Evolutionary conservation across 2,797 vertebrate species (phyloP).

Genomic region (Artibeus jamaicensis): DNA sequence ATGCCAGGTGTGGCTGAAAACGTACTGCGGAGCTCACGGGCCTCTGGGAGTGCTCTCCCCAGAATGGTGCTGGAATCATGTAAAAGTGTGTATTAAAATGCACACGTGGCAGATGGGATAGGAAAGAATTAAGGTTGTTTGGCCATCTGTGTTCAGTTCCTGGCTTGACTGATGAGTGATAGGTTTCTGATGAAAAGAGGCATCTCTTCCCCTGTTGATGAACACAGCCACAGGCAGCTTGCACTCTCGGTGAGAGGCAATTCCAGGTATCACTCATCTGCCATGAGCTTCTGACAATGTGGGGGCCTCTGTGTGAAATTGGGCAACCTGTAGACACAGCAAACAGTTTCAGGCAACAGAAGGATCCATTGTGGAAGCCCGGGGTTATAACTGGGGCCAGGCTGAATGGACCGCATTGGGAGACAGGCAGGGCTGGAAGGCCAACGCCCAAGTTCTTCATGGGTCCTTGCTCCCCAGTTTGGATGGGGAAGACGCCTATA

Average conservation of each 20-base stretch:
- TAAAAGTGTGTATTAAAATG: neutral
- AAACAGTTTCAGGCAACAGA: neutral
- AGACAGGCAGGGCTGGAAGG: neutral
- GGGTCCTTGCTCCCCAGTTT: neutral
- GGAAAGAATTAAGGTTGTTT: neutral
- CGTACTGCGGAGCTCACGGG: neutral
- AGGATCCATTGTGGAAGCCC: neutral
- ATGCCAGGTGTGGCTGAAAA: neutral
- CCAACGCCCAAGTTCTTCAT: neutral
- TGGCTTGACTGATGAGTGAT: conserved; percentile 13
- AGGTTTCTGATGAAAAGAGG: neutral
- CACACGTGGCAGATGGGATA: fast-evolving
- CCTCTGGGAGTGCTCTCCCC: neutral
- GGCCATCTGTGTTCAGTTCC: neutral
- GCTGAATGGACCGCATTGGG: neutral
- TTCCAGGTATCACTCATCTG: neutral
- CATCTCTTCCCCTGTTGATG: conserved; percentile 12
- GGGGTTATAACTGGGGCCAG: neutral
- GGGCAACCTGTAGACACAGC: neutral
- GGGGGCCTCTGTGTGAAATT: neutral
- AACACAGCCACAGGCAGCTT: neutral
- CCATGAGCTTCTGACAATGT: neutral
- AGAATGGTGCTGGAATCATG: neutral
- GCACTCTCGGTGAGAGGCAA: neutral
- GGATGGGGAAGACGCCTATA: neutral